Evolutionary conservation across 2,113 vertebrate species (phyloP).

Genomic region (Callithrix jacchus): DNA sequence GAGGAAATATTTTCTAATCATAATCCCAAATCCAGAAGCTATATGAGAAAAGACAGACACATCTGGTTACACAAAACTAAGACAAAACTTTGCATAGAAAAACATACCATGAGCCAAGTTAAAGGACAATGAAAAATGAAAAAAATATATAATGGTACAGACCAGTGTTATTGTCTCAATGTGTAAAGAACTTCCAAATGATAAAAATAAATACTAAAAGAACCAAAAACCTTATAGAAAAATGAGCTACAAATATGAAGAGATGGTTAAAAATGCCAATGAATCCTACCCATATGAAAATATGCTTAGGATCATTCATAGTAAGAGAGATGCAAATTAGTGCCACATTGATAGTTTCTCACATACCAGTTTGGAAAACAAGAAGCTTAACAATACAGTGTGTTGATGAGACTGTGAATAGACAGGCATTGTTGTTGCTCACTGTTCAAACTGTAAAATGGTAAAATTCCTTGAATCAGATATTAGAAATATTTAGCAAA

Average conservation of each 20-base stretch:
- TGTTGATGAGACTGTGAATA: not conserved
- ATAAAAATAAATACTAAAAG: not conserved
- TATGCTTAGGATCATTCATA: not conserved
- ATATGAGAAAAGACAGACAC: not conserved
- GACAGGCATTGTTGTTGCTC: not conserved
- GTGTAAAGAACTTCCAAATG: not conserved
- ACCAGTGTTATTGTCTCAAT: not conserved
- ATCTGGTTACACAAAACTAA: not conserved
- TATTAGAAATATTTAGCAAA: conserved; percentile 6
- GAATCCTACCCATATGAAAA: not conserved
- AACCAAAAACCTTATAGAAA: not conserved
- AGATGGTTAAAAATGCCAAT: not conserved
- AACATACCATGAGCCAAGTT: not conserved
- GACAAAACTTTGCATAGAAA: conserved; percentile 7
- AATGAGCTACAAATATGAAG: not conserved
- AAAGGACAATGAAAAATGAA: not conserved
- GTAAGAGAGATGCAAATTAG: conserved; percentile 31
- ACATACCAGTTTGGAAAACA: conserved; percentile 31
- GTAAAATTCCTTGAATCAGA: not conserved
- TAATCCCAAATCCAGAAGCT: not conserved
- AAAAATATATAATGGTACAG: not conserved
- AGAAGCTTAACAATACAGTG: not conserved
- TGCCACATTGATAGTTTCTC: conserved; percentile 26
- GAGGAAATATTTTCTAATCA: not conserved
- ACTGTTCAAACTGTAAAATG: not conserved